Evolutionary conservation across 2,113 vertebrate genomes (phyloP).

Genomic region (Myiagra hebetior): DNA sequence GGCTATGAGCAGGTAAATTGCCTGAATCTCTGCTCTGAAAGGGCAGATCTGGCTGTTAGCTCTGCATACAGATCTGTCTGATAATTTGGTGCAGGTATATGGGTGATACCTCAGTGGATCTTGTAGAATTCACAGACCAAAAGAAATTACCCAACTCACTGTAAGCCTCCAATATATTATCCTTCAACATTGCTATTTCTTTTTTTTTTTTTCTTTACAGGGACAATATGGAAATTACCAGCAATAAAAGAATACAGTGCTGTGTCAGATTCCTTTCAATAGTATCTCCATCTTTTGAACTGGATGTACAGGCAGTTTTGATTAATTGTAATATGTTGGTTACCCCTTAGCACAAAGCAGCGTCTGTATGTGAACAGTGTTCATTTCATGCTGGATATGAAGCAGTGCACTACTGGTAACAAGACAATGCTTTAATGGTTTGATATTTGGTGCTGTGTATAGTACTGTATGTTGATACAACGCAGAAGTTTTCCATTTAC

Average conservation of each 20-base stretch:
- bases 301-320: slow-evolving; percentile 58
- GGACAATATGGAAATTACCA: slow-evolving; percentile 95
- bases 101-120: not conserved
- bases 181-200: not conserved
- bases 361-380: slow-evolving; percentile 71
- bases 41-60: not conserved
- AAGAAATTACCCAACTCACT: not conserved
- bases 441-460: slow-evolving; percentile 76
- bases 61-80: not conserved
- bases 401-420: slow-evolving; percentile 53
- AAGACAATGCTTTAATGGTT: slow-evolving; percentile 59
- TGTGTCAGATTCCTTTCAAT: slow-evolving; percentile 29
- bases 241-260: slow-evolving; percentile 74
- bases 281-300: slow-evolving; percentile 29
- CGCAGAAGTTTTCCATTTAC: slow-evolving; percentile 20
- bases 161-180: not conserved
- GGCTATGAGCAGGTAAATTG: slow-evolving; percentile 89
- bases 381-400: slow-evolving; percentile 69
- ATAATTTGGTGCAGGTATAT: not conserved
- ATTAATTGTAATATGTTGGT: slow-evolving; percentile 58
- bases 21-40: not conserved
- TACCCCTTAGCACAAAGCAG: slow-evolving; percentile 61
- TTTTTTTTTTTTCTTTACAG: slow-evolving; percentile 61
- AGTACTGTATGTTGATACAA: slow-evolving; percentile 65
- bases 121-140: not conserved